Base-by-base conservation (phyloP, 2,113 vertebrate species). In the Platichthys stellatus region DNA sequence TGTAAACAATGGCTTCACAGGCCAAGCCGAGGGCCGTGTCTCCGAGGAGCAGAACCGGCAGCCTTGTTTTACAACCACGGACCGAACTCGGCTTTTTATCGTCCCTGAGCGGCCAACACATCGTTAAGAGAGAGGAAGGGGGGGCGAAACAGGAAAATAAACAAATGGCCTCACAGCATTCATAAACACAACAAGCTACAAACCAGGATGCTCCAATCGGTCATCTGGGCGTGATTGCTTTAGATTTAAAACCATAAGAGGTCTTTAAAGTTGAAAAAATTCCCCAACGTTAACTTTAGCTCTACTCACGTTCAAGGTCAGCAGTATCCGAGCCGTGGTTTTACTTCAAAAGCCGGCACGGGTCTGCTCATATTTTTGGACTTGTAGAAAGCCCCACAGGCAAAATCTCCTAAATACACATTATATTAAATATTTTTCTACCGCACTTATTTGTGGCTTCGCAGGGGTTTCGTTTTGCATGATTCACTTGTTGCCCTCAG, bases 391-490 rank as follows among this genome's bases (percentile, higher is more conserved):
- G 40, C 69, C 59, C 13, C 11, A 26, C 24, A 40, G 76, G 56
- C 35, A 66, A 65, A 64, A 11, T 4, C 68, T 24, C 45, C 53
- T 63, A 76, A 86, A 78, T 61, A 69, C 87, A 87, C 54, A 72
- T 76, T 68, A 72, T 56, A 85, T 86, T 86, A 70, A 86, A 81
- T 85, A 76, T 92, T 92, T 92, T 90, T 86, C 84, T 81, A 68
- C 69, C 17, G 20, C 65, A 47, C 72, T 88, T 87, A 81, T 88
- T 88, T 90, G 88, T 63, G 78, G 84, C 72, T 88, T 86, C 74
- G 61, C 49, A 9, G 78, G 69, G 82, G 88, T 83, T 51, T 92
- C 86, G 80, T 87, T 89, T 76, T 69, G 60, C 62, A 86, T 84
- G 86, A 92, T 85, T 92, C 83, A 76, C 69, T 76, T 56, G 43